Percentiles rank a stretch among this genome's conserved stretches.
These are phyloP conservation scores for Pyrochroa serraticornis DNA, from an alignment of 2,888 invertebrate genomes.

Conservation along the genomic window DNA sequence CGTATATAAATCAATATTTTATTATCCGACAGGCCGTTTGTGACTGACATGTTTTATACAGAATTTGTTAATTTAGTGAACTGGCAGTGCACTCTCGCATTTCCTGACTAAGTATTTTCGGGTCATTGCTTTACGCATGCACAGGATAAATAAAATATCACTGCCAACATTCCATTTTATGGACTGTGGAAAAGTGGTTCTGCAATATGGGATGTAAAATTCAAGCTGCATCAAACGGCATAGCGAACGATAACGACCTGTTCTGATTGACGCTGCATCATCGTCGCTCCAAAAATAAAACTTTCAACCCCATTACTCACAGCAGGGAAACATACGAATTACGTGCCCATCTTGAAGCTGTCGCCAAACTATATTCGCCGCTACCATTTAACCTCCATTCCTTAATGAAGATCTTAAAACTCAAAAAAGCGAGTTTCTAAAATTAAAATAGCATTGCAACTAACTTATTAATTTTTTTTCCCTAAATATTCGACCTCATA, in stretches of 20 bases:
- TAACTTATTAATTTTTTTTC: too few species aligned
- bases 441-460: too few species aligned
- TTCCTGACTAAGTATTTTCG: conserved; percentile 51
- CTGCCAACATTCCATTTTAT: conserved; percentile 52
- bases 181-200: conserved; percentile 51
- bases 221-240: conserved; percentile 48
- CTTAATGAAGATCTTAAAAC: too few species aligned
- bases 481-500: too few species aligned
- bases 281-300: neutral
- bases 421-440: too few species aligned
- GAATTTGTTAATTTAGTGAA: conserved; percentile 49
- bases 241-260: conserved; percentile 43
- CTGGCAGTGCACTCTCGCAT: conserved; percentile 37
- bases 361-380: conserved; percentile 1
- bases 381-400: too few species aligned
- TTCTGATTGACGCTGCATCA: conserved; percentile 20
- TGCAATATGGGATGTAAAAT: conserved; percentile 53
- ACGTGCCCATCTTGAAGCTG: neutral
- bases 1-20: conserved; percentile 53
- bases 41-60: conserved; percentile 50
- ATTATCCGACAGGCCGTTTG: conserved; percentile 48
- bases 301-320: neutral
- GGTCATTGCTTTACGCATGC: conserved; percentile 53
- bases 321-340: conserved; percentile 1
- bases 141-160: conserved; percentile 56